Evolutionary conservation across 2,797 vertebrate species (phyloP).

Genomic region (Alosa sapidissima): DNA sequence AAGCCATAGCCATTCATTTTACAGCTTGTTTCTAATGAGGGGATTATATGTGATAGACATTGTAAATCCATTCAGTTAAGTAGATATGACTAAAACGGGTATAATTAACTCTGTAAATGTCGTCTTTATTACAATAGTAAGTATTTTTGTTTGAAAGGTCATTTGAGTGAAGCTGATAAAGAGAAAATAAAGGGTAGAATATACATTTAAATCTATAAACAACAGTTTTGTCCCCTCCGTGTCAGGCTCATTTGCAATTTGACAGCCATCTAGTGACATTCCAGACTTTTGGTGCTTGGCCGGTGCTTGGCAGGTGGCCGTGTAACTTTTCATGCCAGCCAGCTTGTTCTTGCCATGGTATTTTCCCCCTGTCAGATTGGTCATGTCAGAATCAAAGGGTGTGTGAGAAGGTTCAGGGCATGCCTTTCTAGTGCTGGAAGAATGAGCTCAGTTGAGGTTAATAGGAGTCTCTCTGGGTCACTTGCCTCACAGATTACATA

Average conservation of each 20-base stretch:
- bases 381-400: conserved; percentile 34
- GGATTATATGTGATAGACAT: conserved; percentile 47
- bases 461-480: conserved; percentile 41
- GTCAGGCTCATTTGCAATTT: not conserved
- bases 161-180: not conserved
- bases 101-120: conserved; percentile 30
- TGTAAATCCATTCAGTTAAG: conserved; percentile 35
- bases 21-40: conserved; percentile 46
- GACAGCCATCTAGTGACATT: not conserved
- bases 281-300: not conserved
- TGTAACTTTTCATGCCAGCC: not conserved
- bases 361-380: conserved; percentile 19
- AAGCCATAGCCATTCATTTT: conserved; percentile 27
- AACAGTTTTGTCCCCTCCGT: not conserved
- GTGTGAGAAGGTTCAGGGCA: conserved; percentile 25
- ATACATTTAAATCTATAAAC: not conserved
- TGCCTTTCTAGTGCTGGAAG: conserved; percentile 25
- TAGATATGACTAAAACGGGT: conserved; percentile 32
- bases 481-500: conserved; percentile 35
- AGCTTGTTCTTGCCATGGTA: conserved; percentile 6
- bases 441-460: conserved; percentile 45
- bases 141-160: not conserved
- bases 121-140: not conserved
- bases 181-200: not conserved
- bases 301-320: conserved; percentile 4